Percentiles rank a stretch among this genome's conserved stretches.
phyloP scores from a whole-genome alignment of 2,888 invertebrate species.

The Rhaphigaster nebulosa region DNA sequence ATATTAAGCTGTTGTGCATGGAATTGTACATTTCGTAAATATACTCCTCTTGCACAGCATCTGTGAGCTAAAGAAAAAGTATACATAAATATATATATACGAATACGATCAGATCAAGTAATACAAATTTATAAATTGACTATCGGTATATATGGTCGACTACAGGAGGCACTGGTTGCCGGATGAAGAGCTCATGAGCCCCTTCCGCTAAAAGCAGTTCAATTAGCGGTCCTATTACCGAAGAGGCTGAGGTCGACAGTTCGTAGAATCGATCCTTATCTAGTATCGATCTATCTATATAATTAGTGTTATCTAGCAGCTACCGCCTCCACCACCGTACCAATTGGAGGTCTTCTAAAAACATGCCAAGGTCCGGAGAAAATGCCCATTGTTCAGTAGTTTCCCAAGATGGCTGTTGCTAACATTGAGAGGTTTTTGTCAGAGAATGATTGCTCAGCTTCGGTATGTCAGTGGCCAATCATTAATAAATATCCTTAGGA shows the following conservation, averaged over 20 bases:
- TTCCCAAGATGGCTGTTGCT: neutral
- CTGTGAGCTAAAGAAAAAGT: neutral
- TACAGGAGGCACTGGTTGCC: neutral
- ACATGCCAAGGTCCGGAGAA: constrained; percentile 8
- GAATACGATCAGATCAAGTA: too few relatives aligned
- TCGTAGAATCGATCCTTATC: neutral
- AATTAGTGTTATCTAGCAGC: constrained; percentile 1
- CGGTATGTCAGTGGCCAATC: neutral
- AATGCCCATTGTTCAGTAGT: constrained; percentile 3
- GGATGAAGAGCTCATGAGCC: neutral
- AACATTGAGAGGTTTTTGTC: neutral
- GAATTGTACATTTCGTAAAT: too few relatives aligned
- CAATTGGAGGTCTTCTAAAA: constrained; percentile 22
- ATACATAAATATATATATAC: too few relatives aligned
- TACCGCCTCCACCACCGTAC: neutral
- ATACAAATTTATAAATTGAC: too few relatives aligned
- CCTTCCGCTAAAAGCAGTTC: neutral
- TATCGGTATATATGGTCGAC: neutral
- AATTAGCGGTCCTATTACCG: constrained; percentile 12
- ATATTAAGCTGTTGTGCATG: too few relatives aligned
- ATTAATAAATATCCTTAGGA: neutral
- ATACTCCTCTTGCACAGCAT: too few relatives aligned
- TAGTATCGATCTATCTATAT: neutral
- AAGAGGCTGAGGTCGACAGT: constrained; percentile 14
- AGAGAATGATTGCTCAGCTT: neutral